Evolutionary conservation across 2,113 vertebrate species (phyloP).

Genomic region (Oreamnos americanus): DNA sequence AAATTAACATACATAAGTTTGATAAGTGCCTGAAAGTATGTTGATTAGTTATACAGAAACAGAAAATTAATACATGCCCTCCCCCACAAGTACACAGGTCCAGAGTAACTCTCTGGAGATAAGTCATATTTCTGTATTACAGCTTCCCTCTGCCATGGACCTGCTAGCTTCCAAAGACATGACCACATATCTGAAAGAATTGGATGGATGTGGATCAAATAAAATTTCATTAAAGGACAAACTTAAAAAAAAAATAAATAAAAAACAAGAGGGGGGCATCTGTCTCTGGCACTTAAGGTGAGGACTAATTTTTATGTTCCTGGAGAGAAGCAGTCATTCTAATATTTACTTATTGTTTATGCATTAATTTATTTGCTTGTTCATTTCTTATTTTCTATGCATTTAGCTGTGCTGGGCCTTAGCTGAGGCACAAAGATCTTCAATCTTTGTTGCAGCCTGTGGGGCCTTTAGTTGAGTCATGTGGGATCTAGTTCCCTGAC

Average conservation of each 20-base stretch:
- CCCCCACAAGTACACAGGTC: neutral
- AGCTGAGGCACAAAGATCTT: neutral
- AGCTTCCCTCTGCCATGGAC: neutral
- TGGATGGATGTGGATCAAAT: neutral
- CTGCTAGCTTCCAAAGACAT: neutral
- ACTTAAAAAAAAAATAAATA: neutral
- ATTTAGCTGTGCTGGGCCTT: neutral
- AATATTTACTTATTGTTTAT: neutral
- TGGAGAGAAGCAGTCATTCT: neutral
- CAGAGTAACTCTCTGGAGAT: neutral
- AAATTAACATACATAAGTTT: neutral
- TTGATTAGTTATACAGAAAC: neutral
- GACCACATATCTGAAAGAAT: neutral
- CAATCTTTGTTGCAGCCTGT: neutral
- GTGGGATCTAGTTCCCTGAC: neutral
- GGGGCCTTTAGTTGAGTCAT: neutral
- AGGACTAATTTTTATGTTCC: neutral
- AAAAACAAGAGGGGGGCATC: neutral
- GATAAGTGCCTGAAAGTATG: neutral
- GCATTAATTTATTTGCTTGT: neutral
- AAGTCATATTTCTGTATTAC: neutral
- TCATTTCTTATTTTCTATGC: neutral
- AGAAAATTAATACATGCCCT: neutral
- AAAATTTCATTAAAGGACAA: neutral
- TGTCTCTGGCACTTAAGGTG: neutral